A percentile compares a stretch with the other conserved stretches of the same genome.
These are phyloP conservation scores for Hypomecis atomaria DNA, from an alignment of 2,888 invertebrate species.

Conservation along the genomic window DNA sequence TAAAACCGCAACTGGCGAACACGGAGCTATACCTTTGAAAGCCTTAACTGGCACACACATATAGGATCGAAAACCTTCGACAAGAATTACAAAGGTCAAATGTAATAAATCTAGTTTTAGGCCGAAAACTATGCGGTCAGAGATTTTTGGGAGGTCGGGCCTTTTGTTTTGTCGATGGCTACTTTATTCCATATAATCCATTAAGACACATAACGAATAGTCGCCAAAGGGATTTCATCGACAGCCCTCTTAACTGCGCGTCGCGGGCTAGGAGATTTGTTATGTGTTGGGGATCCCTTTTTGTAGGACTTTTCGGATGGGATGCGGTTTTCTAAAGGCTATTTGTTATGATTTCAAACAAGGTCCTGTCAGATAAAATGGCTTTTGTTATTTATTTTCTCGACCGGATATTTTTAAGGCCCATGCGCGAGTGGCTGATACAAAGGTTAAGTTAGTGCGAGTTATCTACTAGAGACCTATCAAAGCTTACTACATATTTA, in stretches of 20 bases:
- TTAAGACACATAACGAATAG: slow-evolving; percentile 81
- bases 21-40: slow-evolving; percentile 72
- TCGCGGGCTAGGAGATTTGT: slow-evolving; percentile 76
- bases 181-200: slow-evolving; percentile 81
- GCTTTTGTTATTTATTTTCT: slow-evolving; percentile 78
- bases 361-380: slow-evolving; percentile 79
- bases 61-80: slow-evolving; percentile 77
- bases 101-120: slow-evolving; percentile 83
- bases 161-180: slow-evolving; percentile 82
- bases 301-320: slow-evolving; percentile 76
- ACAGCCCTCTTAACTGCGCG: slow-evolving; percentile 75
- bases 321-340: slow-evolving; percentile 82
- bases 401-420: slow-evolving; percentile 70
- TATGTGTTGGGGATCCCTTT: slow-evolving; percentile 77
- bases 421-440: slow-evolving; percentile 44
- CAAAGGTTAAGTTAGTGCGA: slow-evolving; percentile 13
- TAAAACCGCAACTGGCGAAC: slow-evolving; percentile 73
- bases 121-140: slow-evolving; percentile 79
- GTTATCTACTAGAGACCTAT: slow-evolving; percentile 13
- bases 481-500: background rate
- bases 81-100: slow-evolving; percentile 83
- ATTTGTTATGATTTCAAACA: slow-evolving; percentile 83
- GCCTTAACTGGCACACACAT: slow-evolving; percentile 74
- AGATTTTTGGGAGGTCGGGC: slow-evolving; percentile 73
- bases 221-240: slow-evolving; percentile 74